Conservation (phyloP, 2,113 vertebrate species). For the Sinocyclocheilus grahami region DNA sequence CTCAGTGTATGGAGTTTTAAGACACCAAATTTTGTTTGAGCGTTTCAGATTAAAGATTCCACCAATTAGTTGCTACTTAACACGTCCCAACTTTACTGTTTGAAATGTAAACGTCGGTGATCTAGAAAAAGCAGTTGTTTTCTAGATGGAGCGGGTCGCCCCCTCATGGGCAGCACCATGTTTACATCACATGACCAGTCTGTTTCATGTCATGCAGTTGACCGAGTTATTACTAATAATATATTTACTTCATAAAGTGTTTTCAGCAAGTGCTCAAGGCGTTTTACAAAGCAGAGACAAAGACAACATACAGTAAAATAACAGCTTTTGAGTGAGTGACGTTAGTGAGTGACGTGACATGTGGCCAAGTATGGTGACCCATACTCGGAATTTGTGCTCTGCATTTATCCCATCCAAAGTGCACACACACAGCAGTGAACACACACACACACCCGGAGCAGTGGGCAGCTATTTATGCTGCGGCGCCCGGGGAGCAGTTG, state of each 20-base stretch:
- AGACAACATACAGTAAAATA: not conserved
- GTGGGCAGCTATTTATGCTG: no score
- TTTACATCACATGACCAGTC: not conserved
- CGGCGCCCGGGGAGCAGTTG: no score
- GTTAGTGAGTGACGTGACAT: no score
- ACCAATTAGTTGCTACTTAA: no score
- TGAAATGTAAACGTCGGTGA: not conserved
- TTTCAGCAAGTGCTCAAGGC: not conserved
- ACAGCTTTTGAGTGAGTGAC: not conserved
- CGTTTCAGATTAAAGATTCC: not conserved
- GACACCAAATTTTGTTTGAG: not conserved
- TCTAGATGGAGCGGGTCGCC: not conserved
- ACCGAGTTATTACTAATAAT: not conserved
- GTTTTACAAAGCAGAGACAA: no score
- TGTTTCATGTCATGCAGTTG: not conserved
- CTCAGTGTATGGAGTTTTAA: no score
- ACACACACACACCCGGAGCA: no score
- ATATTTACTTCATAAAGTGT: not conserved
- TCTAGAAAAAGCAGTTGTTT: not conserved
- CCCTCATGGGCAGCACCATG: slow-evolving; percentile 5
- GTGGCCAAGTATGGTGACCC: no score
- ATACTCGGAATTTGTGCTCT: no score
- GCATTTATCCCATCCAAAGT: no score
- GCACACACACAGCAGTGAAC: no score
- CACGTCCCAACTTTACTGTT: not conserved